Evolutionary conservation across 2,113 vertebrate genomes (phyloP), one percentile per base, ranked within the genome.

Genomic region (Benthochromis sp.): DNA sequence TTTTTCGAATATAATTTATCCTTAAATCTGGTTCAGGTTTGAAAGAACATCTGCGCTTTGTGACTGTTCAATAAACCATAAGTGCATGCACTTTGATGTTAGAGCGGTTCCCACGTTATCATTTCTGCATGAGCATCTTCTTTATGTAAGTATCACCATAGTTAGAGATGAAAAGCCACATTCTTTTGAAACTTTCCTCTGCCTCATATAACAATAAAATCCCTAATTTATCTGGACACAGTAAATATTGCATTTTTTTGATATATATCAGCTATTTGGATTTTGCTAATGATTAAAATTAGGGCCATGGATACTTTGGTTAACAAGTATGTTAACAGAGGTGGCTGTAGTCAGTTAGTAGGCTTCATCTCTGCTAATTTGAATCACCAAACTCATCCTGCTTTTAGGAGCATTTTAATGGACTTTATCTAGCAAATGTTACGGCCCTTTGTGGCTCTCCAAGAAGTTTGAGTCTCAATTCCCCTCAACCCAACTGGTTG

Each of bases 1-100:
- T 21, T 16, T 54, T 54, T 24, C 6, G 0, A 76, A 0, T 50
- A 76, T 16, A 19, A 7, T 66, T 71, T 55, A 16, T 55, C 27
- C 53, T 52, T 78, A 52, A 81, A 63, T 38, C 84, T 34, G 55
- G 53, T 78, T 78, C 36, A 84, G 34, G 21, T 61, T 45, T 17
- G 4, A 86, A 84, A 83, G 45, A 83, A 50, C 73, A 52, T 50
- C 73, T 78, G 73, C 0, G 3, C 71, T 6, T 81, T 69, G 34
- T 55, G 82, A 50, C 80, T 80, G 54, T 87, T 87, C 57, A 86
- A 69, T 82, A 92, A 92, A 89, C 47, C 10, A 81, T 84, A 66
- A 52, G 61, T 9, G 12, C 34, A 29, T n/a, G 73, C 10, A 78
- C 45, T 94, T 94, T 92, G 89, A 92, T 84, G 89, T 89, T 40